Evolutionary conservation across 2,113 vertebrate species (phyloP), one percentile per base, ranked within the genome.

Genomic region (Phocoena phocoena): DNA sequence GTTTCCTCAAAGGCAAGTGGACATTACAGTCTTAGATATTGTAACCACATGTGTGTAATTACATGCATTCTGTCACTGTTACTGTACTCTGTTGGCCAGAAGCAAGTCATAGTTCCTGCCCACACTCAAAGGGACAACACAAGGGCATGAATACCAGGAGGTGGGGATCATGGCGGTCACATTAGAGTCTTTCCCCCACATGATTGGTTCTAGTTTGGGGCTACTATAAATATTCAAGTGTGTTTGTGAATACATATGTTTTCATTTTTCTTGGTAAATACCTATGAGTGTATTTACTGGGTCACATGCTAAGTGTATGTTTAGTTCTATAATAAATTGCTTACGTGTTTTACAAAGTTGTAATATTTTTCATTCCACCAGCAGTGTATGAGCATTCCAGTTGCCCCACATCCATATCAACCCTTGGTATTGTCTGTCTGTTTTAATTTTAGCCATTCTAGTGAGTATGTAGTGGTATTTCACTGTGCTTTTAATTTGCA

Each of bases 231-330:
- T 74, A n/a, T 53, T 83, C 63, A 26, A 63, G 31, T 74, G 1
- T 28, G 15, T 83, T 87, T 93, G n/a, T 70, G 62, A 50, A 38
- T 36, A 25, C 21, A 36, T 33, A 12, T 58, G 31, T n/a, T 28
- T 80, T 96, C 12, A n/a, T 60, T 88, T 95, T 90, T 88, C 77
- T 86, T 53, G 25, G 53, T 70, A 71, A 93, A 82, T 67, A 74
- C 53, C 26, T 60, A 0, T 25, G 20, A 82, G 88, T 44, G 36
- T 38, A 94, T 44, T 65, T 77, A 15, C 74, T 47, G 83, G 31
- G 14, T 74, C 17, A 8, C 33, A 17, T n/a, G 65, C 5, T 63
- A 68, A 63, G 50, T 90, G 25, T 73, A 38, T 25, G 6, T 65
- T 88, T 90, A 88, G n/a, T 70, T 90, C 87, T 55, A 38, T 68